Evolutionary conservation across 2,888 invertebrate genomes (phyloP), one percentile per base, ranked within the genome.

Genomic region (Ectobius pallidus): DNA sequence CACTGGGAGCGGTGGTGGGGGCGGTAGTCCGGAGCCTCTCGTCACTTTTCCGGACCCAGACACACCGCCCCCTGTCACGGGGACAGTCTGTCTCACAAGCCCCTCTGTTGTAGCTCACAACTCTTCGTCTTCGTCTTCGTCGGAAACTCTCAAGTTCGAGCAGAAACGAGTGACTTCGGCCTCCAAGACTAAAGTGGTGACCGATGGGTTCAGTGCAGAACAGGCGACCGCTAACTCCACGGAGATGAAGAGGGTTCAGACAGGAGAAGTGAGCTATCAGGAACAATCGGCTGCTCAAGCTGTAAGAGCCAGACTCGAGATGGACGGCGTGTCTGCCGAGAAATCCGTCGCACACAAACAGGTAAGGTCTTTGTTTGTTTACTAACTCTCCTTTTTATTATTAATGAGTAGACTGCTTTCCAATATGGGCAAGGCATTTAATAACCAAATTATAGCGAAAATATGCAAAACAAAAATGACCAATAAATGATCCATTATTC

Each of bases 311-410:
- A 86, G 93, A 77, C 84, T 95, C 75, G 94, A 95, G 83, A 87
- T 94, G 75, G 94, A 95, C 80, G 95, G 95, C 58, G 88, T 95
- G 75, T 92, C 92, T 27, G 92, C 95, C 1, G 94, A 96, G 84
- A 93, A 95, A 83, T 92, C 92, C 81, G 90, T 92, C 77, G 91
- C 95, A 73, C 88, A 91, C 77, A 89, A 92, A 78, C 92, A 94
- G 89, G 94, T 94, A 83, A 84, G 85, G 81, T 69, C 34, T 34
- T 7, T 34, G 7, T 34, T 34, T n/a, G n/a, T n/a, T n/a, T n/a
- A n/a, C n/a, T n/a, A n/a, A n/a, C n/a, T n/a, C n/a, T n/a, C n/a
- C n/a, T n/a, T n/a, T n/a, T n/a, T n/a, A n/a, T n/a, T n/a, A n/a
- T n/a, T n/a, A n/a, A n/a, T n/a, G n/a, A n/a, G n/a, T n/a, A n/a